These are phyloP conservation scores for Brenthis hecate DNA, from an alignment of 2,888 invertebrate species.

Conservation along the genomic window DNA sequence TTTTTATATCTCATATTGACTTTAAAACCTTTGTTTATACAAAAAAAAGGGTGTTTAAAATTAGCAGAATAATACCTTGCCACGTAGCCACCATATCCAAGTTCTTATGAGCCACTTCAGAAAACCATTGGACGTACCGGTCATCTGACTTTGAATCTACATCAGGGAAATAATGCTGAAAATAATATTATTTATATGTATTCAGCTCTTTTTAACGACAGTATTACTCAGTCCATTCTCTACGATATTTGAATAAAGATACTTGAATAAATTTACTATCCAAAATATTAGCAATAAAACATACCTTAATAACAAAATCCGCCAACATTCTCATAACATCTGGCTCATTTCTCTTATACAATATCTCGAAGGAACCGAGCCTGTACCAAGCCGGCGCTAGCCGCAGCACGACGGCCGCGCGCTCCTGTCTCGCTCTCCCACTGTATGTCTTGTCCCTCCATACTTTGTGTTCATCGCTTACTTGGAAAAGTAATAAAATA, in stretches of 20 bases:
- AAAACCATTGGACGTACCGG: slow-evolving; percentile 73
- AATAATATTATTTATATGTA: slow-evolving; percentile 2
- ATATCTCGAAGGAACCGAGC: slow-evolving; percentile 85
- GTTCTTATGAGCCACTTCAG: slow-evolving; percentile 80
- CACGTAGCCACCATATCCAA: slow-evolving; percentile 84
- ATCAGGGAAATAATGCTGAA: slow-evolving; percentile 66
- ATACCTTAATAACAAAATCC: slow-evolving; percentile 75
- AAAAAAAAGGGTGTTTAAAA: too few relatives aligned
- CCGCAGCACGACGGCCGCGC: slow-evolving; percentile 80
- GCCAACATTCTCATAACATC: slow-evolving; percentile 73
- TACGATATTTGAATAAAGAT: too few relatives aligned
- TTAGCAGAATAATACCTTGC: slow-evolving; percentile 63
- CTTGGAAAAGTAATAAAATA: slow-evolving; percentile 44
- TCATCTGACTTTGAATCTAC: slow-evolving; percentile 56
- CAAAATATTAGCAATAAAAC: too few relatives aligned
- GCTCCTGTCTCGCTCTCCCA: slow-evolving; percentile 79
- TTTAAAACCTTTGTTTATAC: too few relatives aligned
- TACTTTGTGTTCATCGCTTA: slow-evolving; percentile 80
- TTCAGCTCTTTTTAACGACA: too few relatives aligned
- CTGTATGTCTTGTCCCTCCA: slow-evolving; percentile 84
- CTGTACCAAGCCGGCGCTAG: slow-evolving; percentile 83
- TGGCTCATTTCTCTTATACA: slow-evolving; percentile 72
- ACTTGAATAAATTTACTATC: too few relatives aligned
- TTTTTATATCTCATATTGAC: too few relatives aligned
- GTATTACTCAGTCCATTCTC: too few relatives aligned